Percentiles rank a stretch among this genome's conserved stretches.
Evolutionary conservation across 1,140 invertebrate genomes (phyloP).

Genomic region (Eueides isabella): DNA sequence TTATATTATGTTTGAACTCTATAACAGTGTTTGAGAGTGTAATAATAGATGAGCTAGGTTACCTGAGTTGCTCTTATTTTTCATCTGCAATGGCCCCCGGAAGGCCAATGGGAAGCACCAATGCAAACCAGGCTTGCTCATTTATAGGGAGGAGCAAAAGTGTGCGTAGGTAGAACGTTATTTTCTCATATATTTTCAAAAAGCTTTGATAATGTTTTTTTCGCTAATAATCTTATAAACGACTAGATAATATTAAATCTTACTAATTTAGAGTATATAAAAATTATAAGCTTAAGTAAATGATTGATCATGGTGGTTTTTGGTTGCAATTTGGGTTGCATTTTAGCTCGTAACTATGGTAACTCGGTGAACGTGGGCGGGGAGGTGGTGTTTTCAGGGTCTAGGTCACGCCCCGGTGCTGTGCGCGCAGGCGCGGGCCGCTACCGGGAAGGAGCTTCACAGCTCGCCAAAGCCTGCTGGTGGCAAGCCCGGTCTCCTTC

Average conservation of each 20-base stretch:
- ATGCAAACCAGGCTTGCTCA: conserved; percentile 31
- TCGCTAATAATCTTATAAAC: not conserved
- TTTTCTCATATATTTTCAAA: conserved; percentile 23
- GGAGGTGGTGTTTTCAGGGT: conserved; percentile 79
- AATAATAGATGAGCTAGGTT: conserved; percentile 21
- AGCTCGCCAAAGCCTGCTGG: conserved; percentile 54
- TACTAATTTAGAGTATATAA: not conserved
- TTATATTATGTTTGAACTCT: not conserved
- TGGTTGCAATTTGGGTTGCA: conserved; percentile 41
- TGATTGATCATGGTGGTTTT: conserved; percentile 16
- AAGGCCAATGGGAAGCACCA: conserved; percentile 43
- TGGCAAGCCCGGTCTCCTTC: conserved; percentile 35
- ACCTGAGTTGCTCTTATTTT: conserved; percentile 54
- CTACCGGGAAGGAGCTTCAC: conserved; percentile 59
- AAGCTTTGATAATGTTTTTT: conserved; percentile 7
- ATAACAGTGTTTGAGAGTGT: conserved; percentile 13
- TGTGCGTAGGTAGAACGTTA: conserved; percentile 29
- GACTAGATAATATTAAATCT: not conserved
- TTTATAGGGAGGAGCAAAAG: conserved; percentile 36
- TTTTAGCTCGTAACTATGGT: conserved; percentile 62
- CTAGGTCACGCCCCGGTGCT: conserved; percentile 79
- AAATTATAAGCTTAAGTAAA: not conserved
- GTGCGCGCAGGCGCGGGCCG: conserved; percentile 64
- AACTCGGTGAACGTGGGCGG: conserved; percentile 68
- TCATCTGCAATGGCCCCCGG: conserved; percentile 54